phyloP scores from a whole-genome alignment of 2,888 invertebrate species.

The Philonicus albiceps region DNA sequence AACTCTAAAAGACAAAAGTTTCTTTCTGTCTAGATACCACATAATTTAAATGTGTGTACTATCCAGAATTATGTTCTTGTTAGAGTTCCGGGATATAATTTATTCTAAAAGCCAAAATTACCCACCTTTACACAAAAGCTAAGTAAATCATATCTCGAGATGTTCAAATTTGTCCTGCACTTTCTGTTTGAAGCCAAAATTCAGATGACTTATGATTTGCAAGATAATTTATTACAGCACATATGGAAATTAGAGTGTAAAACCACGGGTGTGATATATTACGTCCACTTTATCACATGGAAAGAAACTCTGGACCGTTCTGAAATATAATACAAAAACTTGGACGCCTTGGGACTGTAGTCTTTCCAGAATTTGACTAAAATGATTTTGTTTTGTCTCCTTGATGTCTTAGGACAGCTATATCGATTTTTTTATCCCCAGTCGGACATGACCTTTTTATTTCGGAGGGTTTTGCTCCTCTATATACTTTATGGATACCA shows the following conservation, averaged over 20 bases:
- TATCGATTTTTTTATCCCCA: not conserved
- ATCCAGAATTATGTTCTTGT: not conserved
- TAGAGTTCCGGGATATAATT: not conserved
- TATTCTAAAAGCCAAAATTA: not conserved
- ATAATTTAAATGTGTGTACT: no score
- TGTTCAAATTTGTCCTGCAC: not conserved
- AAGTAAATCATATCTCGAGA: not conserved
- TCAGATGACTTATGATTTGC: not conserved
- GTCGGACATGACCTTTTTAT: not conserved
- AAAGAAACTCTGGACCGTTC: not conserved
- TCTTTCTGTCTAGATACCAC: no score
- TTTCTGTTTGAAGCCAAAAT: not conserved
- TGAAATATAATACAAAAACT: not conserved
- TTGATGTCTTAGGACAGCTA: not conserved
- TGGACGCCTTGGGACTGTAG: not conserved
- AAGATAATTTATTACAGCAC: not conserved
- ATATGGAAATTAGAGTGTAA: not conserved
- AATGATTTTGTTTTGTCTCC: not conserved
- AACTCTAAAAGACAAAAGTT: no score
- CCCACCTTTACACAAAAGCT: not conserved
- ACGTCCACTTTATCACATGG: not conserved
- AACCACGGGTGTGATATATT: not conserved
- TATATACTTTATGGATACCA: not conserved
- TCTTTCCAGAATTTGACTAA: not conserved
- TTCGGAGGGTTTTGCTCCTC: not conserved